These are phyloP conservation scores for Bilobella aurantiaca DNA, from an alignment of 1,140 invertebrate species.

Conservation along the genomic window DNA sequence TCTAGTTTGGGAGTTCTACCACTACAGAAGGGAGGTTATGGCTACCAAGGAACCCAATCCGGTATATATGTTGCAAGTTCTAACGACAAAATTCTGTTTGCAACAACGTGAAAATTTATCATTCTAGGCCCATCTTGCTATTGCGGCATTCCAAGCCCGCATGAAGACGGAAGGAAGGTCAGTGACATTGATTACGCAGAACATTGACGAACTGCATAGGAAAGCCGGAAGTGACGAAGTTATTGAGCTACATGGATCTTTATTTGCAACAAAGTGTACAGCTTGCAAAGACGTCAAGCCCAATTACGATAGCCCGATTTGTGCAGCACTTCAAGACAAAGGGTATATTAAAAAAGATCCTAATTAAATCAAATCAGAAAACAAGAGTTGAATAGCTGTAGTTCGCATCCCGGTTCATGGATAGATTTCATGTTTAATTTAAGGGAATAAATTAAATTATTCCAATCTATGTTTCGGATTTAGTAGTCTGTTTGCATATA, in stretches of 20 bases:
- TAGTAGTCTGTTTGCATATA: no score
- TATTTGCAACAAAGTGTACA: conserved; percentile 71
- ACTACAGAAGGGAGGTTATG: conserved; percentile 58
- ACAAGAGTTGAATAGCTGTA: no score
- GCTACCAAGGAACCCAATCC: conserved; percentile 53
- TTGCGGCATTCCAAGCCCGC: conserved; percentile 63
- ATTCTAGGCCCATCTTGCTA: conserved; percentile 63
- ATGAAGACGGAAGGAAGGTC: conserved; percentile 50
- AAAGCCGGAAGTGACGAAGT: conserved; percentile 69
- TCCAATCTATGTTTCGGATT: no score
- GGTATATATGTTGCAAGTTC: conserved; percentile 41
- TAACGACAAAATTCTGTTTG: conserved; percentile 9
- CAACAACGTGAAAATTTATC: conserved; percentile 13
- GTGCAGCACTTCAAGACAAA: conserved; percentile 51
- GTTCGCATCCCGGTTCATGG: no score
- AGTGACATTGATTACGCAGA: conserved; percentile 80
- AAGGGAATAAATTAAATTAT: no score
- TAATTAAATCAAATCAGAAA: no score
- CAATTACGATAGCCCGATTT: conserved; percentile 74
- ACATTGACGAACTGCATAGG: conserved; percentile 80
- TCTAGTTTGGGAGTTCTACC: conserved; percentile 70
- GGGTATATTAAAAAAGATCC: no score
- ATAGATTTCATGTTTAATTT: no score
- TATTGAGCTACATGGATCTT: conserved; percentile 78
- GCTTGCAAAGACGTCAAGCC: conserved; percentile 58